Base-by-base conservation (phyloP, 1,140 invertebrate species). In the Helicoverpa zea region DNA sequence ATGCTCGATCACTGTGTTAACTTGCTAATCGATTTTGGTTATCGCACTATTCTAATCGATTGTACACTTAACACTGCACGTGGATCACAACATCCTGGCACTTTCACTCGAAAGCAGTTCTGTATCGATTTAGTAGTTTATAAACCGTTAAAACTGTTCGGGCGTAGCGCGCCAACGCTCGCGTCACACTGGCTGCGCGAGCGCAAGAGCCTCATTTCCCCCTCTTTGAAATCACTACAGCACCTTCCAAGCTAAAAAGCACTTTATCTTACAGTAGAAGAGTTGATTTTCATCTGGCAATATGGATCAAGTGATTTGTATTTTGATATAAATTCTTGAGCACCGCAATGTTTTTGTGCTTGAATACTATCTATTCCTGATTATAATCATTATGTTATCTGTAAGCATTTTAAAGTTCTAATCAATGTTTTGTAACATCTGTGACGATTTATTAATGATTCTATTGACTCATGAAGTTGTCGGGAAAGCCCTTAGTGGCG, bases 61-160 rank as follows among this genome's bases (percentile, higher is more conserved):
- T 80, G 78, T 82, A 80, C 82, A 85, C 84, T 81, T 73, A 75
- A 81, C 85, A 88, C 84, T 80, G 75, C 86, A 86, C 83, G 80
- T 85, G 73, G 51, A 79, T 82, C 82, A 81, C 79, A 84, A 80
- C 75, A 77, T 79, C 81, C 64, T 61, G 61, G 66, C 88, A 90
- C 90, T 91, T 90, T 91, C 90, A 91, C 90, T 91, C 68, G 72
- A 85, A 83, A 85, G 81, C 82, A 86, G 86, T 89, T 88, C 85
- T 88, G 79, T 86, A 59, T 88, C 87, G 88, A 85, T 91, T 89
- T 84, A 51, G 68, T 73, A 59, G 70, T 74, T 73, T 13, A 16
- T 54, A 78, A 86, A 90, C 83, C 86, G 86, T 86, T 88, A 90
- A 87, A 90, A 87, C 88, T 80, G 84, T 83, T 72, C 73, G 73